A percentile compares a stretch with the other conserved stretches of the same genome.
Evolutionary conservation across 2,113 vertebrate species (phyloP).

Genomic region (Megaceryle maxima): DNA sequence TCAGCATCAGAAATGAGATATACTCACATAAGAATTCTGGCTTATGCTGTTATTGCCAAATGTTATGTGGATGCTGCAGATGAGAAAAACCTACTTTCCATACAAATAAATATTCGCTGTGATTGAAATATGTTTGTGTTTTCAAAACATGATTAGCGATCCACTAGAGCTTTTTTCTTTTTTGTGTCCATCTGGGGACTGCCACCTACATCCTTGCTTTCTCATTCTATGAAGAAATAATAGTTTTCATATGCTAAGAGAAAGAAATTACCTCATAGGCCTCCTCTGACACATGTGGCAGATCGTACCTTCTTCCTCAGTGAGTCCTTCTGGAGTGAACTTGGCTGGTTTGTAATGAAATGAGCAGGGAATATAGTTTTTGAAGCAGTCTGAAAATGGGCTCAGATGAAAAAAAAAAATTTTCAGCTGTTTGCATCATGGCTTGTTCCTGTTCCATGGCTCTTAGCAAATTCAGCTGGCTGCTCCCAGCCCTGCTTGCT

Average conservation of each 20-base stretch:
- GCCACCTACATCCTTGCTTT: conserved; percentile 26
- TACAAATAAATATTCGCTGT: not conserved
- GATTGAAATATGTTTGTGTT: not conserved
- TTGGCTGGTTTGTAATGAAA: conserved; percentile 5
- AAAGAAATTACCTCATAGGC: conserved; percentile 37
- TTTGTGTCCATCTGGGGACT: not conserved
- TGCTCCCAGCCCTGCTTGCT: not conserved
- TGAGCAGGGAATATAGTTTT: not conserved
- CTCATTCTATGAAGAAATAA: conserved; percentile 35
- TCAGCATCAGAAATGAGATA: conserved; percentile 2
- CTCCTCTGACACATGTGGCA: conserved; percentile 32
- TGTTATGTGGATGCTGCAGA: not conserved
- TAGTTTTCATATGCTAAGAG: conserved; percentile 21
- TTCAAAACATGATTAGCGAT: not conserved
- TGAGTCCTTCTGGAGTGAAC: conserved; percentile 43
- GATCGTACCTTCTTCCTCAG: conserved; percentile 32
- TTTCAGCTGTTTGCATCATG: conserved; percentile 27
- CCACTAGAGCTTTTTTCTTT: not conserved
- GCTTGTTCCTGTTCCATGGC: not conserved
- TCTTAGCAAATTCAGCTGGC: conserved; percentile 13
- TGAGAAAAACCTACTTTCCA: not conserved
- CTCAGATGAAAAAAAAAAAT: not conserved
- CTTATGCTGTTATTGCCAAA: not conserved
- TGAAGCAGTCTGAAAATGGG: not conserved
- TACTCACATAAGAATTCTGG: not conserved